These are phyloP conservation scores for Theropithecus gelada DNA, from an alignment of 2,113 vertebrate species.

Conservation along the genomic window DNA sequence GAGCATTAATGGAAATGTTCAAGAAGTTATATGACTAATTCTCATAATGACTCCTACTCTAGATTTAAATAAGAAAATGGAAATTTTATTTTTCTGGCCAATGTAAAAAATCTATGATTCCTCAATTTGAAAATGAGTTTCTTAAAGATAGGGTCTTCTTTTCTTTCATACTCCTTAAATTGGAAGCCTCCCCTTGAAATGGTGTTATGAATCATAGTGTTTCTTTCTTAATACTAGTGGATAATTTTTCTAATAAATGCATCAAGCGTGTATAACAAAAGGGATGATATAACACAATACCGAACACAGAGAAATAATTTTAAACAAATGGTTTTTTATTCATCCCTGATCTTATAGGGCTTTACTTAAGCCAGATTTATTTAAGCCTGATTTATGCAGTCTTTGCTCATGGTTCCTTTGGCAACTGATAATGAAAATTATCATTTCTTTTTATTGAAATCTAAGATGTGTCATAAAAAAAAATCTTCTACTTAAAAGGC, in stretches of 20 bases:
- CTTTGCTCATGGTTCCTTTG: background rate
- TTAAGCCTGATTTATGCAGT: background rate
- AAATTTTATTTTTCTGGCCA: background rate
- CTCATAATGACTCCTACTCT: background rate
- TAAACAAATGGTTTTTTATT: background rate
- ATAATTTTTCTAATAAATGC: background rate
- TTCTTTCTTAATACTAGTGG: background rate
- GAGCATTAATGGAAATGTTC: background rate
- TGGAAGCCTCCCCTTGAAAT: background rate
- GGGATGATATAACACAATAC: background rate
- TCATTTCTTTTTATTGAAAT: conserved; percentile 1
- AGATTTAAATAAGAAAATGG: conserved; percentile 7
- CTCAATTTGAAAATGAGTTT: background rate
- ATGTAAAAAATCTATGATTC: background rate
- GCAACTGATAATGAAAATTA: background rate
- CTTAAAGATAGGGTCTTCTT: background rate
- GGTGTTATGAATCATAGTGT: background rate
- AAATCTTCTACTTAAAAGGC: background rate
- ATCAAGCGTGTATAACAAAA: background rate
- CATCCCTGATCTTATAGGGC: background rate
- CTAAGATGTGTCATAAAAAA: background rate
- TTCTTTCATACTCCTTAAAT: background rate
- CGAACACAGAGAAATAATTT: background rate
- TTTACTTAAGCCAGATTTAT: background rate
- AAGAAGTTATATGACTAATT: background rate